Percentiles rank a stretch among this genome's conserved stretches.
phyloP scores from a whole-genome alignment of 2,797 vertebrate species.

The Lacerta viridis region DNA sequence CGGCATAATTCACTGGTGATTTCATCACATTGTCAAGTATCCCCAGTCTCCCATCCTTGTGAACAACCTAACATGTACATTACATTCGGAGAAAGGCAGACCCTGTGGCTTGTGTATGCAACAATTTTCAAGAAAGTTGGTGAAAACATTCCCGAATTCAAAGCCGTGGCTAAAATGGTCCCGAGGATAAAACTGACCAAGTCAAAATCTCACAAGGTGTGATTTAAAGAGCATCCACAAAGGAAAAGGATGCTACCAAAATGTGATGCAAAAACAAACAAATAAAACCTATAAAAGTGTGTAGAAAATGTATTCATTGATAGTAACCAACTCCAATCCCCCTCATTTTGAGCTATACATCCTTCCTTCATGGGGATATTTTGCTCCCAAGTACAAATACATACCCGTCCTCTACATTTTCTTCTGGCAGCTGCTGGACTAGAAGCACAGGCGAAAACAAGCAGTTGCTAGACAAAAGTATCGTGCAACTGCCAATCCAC shows the following conservation, averaged over 20 bases:
- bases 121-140: background rate
- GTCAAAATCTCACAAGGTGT: background rate
- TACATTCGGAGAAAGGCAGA: background rate
- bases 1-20: constrained; percentile 47
- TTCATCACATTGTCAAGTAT: constrained; percentile 47
- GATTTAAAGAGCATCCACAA: background rate
- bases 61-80: background rate
- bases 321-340: background rate
- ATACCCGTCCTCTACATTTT: background rate
- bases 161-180: background rate
- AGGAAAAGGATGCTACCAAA: background rate
- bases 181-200: background rate
- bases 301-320: background rate
- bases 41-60: background rate
- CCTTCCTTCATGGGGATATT: background rate
- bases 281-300: background rate
- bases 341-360: background rate
- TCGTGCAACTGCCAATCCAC: background rate
- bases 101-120: too few species aligned
- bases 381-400: background rate
- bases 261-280: background rate
- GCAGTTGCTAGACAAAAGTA: background rate
- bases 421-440: background rate
- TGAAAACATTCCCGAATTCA: background rate
- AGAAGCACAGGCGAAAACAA: background rate